Percentiles rank a stretch among this genome's conserved stretches.
phyloP scores from a whole-genome alignment of 2,888 invertebrate species.

The Cephus spinipes region DNA sequence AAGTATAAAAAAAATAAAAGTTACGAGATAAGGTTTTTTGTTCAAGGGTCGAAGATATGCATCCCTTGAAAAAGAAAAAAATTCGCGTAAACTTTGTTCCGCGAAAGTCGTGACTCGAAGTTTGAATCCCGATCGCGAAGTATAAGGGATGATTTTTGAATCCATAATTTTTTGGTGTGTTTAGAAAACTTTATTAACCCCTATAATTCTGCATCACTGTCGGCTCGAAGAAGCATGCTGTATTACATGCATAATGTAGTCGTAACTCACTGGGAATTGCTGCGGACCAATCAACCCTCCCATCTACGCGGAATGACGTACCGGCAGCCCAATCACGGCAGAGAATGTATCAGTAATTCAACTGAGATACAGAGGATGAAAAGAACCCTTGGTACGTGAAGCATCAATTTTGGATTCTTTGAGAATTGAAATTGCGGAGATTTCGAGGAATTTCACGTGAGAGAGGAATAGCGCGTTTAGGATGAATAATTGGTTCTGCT shows the following conservation, averaged over 20 bases:
- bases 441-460: background rate
- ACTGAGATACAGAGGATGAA: background rate
- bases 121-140: background rate
- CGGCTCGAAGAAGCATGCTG: background rate
- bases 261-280: background rate
- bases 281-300: background rate
- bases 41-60: background rate
- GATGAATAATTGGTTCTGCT: background rate
- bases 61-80: background rate
- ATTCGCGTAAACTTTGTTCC: background rate
- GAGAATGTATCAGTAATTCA: background rate
- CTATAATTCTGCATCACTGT: background rate
- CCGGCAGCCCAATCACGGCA: constrained; percentile 6
- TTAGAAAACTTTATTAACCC: background rate
- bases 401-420: background rate
- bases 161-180: background rate
- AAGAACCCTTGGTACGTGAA: background rate
- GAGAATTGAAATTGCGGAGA: background rate
- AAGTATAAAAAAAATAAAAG: background rate
- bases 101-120: background rate
- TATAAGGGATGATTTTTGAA: background rate
- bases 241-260: background rate
- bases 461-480: too few relatives aligned
- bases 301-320: background rate
- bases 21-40: background rate